phyloP scores from a whole-genome alignment of 2,797 vertebrate species.

The Mastacembelus armatus region DNA sequence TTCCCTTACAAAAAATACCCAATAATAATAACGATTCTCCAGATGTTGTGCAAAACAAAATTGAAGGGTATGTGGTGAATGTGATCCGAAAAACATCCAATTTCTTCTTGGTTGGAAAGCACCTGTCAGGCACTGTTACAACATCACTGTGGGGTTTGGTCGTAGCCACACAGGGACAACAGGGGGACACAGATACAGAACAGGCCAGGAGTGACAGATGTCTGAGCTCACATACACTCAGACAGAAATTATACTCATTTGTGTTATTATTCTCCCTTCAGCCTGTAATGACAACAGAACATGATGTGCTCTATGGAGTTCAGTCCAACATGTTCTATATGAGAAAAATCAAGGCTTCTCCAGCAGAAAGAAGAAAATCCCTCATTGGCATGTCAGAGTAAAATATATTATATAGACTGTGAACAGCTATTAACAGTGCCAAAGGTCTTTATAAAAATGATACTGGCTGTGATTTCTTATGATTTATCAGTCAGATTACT shows the following conservation, averaged over 20 bases:
- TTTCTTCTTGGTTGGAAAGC: slow-evolving; percentile 54
- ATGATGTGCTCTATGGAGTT: slow-evolving; percentile 35
- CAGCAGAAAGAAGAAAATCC: neutral
- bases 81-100: slow-evolving; percentile 27
- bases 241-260: neutral
- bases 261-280: slow-evolving; percentile 49
- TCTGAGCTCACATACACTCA: slow-evolving; percentile 26
- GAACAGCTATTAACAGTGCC: neutral
- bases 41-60: slow-evolving; percentile 54
- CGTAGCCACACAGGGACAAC: slow-evolving; percentile 61
- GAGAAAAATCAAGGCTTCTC: no score
- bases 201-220: slow-evolving; percentile 53
- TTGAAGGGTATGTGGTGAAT: slow-evolving; percentile 37
- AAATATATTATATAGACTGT: slow-evolving; percentile 2
- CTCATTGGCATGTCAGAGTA: slow-evolving; percentile 1
- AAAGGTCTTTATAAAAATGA: neutral
- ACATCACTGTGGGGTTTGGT: slow-evolving; percentile 3
- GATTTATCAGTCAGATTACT: no score
- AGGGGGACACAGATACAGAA: slow-evolving; percentile 26
- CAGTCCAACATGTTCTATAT: no score
- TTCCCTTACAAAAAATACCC: slow-evolving; percentile 37
- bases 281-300: slow-evolving; percentile 49
- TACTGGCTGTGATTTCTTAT: no score
- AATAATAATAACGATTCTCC: slow-evolving; percentile 27
- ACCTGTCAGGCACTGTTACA: neutral